Evolutionary conservation across 2,888 invertebrate genomes (phyloP).

Genomic region (Crossocerus cetratus): DNA sequence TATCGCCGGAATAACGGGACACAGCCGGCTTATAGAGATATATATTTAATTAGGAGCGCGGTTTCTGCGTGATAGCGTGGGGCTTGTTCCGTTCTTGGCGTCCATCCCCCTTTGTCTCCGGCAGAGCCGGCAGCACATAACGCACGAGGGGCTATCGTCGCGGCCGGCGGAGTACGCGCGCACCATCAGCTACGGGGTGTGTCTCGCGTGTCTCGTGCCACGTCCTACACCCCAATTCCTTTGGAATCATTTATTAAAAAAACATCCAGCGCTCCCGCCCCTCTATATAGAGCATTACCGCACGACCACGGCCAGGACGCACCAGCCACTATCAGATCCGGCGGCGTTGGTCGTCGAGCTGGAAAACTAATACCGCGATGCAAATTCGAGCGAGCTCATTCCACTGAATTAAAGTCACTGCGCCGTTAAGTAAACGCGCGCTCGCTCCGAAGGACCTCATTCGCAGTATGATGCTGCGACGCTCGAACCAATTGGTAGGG

Average conservation of each 20-base stretch:
- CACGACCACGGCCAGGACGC: not conserved
- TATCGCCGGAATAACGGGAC: constrained; percentile 36
- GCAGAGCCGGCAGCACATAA: constrained; percentile 10
- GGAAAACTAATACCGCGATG: not conserved
- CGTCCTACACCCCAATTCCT: not conserved
- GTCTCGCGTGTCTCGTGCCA: constrained; percentile 3
- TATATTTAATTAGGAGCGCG: constrained; percentile 51
- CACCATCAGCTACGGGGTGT: constrained; percentile 4
- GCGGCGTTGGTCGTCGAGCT: not conserved
- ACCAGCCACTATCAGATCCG: not conserved
- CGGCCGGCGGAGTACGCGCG: constrained; percentile 1
- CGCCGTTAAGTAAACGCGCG: not conserved
- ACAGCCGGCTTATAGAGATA: constrained; percentile 44
- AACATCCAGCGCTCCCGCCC: not conserved
- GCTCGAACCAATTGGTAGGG: constrained; percentile 30
- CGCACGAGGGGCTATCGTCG: constrained; percentile 17
- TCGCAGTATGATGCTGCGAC: constrained; percentile 11
- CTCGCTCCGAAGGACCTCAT: constrained; percentile 18
- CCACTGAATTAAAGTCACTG: not conserved
- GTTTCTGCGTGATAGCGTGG: not conserved
- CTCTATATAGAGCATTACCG: not conserved
- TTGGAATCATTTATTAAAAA: not conserved
- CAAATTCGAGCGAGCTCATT: not conserved
- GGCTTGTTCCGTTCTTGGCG: constrained; percentile 26
- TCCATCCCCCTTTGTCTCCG: constrained; percentile 32